Evolutionary conservation across 1,140 invertebrate genomes (phyloP), one percentile per base, ranked within the genome.

Genomic region (Neodiprion virginianus): DNA sequence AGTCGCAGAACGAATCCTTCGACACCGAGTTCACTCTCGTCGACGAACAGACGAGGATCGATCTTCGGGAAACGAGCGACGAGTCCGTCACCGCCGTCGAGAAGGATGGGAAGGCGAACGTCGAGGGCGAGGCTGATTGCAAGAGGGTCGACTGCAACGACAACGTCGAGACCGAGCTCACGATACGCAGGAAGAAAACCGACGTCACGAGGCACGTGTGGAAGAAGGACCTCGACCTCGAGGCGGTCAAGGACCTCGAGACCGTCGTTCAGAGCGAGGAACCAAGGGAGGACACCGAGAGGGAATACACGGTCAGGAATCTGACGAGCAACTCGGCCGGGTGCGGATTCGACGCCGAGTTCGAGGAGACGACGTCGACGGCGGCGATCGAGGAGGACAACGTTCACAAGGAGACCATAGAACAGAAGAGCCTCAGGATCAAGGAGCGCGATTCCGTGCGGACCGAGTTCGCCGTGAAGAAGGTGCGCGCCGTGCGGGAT

Each of bases 21-120:
- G 48, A 69, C 48, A 48, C 21, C 3, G 78, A 80, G 23, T 76
- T 78, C 66, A 80, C 76, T 14, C 17, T 77, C 5, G 66, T 72
- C 8, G 74, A 48, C 61, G 74, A 72, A 48, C 70, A 72, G 48
- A 4, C 47, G 1, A 28, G 70, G 14, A 28, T 53, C 7, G 67
- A 80, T 76, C 67, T 69, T 21, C 48, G 74, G 67, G 14, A 74
- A 72, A 72, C 48, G 49, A 50, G 65, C 65, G 79, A 80, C 11
- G 70, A 69, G 10, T 49, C 23, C 49, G 67, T 14, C 7, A 12
- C 14, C 9, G 8, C 70, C 49, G n/a, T 48, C n/a, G 12, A 70
- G 48, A 74, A 0, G 48, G n/a, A 69, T 7, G 12, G 0, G 73
- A 53, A 72, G 5, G 48, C 71, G 14, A 10, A 48, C 8, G 28